These are phyloP conservation scores for Donacobius atricapilla DNA, from an alignment of 2,113 vertebrate species.

Conservation along the genomic window DNA sequence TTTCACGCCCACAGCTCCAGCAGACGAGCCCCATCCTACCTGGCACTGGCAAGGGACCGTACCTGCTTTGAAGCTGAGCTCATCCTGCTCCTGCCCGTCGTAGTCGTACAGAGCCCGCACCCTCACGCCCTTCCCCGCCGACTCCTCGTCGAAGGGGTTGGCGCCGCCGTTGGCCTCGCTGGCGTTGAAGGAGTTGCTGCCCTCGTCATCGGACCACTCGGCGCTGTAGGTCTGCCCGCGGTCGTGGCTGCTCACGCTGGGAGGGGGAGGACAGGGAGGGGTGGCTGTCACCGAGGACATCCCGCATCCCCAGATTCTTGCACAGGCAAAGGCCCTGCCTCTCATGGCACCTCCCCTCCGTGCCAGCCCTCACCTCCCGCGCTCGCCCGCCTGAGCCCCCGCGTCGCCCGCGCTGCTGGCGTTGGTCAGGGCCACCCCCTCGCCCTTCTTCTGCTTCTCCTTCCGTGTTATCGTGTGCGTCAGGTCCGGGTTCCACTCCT, in stretches of 20 bases:
- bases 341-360: accelerated
- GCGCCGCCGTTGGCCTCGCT: conserved; percentile 88
- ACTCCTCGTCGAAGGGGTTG: conserved; percentile 93
- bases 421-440: conserved; percentile 81
- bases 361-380: conserved; percentile 79
- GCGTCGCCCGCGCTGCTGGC: conserved; percentile 81
- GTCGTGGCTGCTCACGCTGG: conserved; percentile 93
- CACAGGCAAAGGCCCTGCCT: accelerated
- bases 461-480: conserved; percentile 86
- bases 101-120: conserved; percentile 96
- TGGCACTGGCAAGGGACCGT: accelerated
- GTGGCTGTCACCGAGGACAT: background rate
- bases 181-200: conserved; percentile 82
- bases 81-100: conserved; percentile 95
- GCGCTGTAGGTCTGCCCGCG: conserved; percentile 88
- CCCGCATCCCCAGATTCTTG: accelerated
- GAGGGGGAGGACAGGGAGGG: background rate
- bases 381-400: conserved; percentile 84
- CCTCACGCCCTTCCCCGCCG: conserved; percentile 75
- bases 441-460: conserved; percentile 92
- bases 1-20: background rate
- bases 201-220: conserved; percentile 95
- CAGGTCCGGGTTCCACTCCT: conserved; percentile 96
- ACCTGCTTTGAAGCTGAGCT: conserved; percentile 97
- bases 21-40: accelerated